These are phyloP conservation scores for Merops nubicus DNA, from an alignment of 2,113 vertebrate genomes.

Conservation along the genomic window DNA sequence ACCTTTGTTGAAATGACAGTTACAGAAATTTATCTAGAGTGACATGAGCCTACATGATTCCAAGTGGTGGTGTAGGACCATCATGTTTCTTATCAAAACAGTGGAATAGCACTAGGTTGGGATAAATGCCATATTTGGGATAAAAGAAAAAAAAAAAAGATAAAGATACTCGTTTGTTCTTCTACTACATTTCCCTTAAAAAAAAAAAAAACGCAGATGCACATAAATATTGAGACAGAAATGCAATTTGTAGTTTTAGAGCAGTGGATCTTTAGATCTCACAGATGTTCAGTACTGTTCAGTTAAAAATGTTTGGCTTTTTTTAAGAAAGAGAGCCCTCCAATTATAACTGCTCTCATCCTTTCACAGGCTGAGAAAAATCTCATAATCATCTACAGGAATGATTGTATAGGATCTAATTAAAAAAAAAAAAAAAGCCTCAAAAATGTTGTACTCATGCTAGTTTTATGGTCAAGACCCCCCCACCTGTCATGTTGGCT, in stretches of 20 bases:
- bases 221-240: background rate
- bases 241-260: background rate
- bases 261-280: background rate
- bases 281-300: background rate
- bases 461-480: background rate
- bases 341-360: background rate
- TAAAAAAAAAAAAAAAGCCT: background rate
- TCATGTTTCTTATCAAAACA: background rate
- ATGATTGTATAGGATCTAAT: background rate
- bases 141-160: background rate
- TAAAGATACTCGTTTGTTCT: background rate
- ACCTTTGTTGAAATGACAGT: background rate
- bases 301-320: background rate
- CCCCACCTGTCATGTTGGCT: background rate
- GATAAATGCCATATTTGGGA: background rate
- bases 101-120: background rate
- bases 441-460: background rate
- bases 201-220: background rate
- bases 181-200: background rate
- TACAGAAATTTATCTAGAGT: background rate
- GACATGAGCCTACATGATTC: background rate
- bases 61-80: background rate
- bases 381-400: background rate
- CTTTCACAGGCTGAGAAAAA: background rate
- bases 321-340: background rate